These are phyloP conservation scores for Bufo gargarizans DNA, from an alignment of 2,113 vertebrate species.

Conservation along the genomic window DNA sequence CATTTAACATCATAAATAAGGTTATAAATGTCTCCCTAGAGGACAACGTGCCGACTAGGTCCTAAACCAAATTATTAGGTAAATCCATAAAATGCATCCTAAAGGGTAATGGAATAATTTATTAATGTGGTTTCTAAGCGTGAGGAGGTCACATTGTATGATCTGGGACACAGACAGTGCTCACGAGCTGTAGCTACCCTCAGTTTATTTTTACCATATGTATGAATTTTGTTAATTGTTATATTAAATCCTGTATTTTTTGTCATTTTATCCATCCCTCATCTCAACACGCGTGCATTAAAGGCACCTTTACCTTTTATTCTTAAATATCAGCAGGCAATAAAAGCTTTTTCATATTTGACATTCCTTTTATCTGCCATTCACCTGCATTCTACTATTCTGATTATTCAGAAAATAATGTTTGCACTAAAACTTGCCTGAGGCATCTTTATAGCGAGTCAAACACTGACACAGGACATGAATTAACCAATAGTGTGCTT, in stretches of 20 bases:
- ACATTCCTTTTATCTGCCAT: background rate
- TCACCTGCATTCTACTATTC: background rate
- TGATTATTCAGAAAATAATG: constrained; percentile 34
- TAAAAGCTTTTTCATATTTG: background rate
- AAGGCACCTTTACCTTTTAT: background rate
- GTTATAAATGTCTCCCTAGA: constrained; percentile 16
- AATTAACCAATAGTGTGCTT: constrained; percentile 21
- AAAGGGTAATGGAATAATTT: constrained; percentile 22
- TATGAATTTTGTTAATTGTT: background rate
- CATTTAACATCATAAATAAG: background rate
- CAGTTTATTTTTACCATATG: background rate
- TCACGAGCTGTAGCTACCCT: background rate
- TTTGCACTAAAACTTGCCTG: constrained; percentile 28
- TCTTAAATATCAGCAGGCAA: background rate
- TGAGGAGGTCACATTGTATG: background rate
- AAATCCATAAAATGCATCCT: constrained; percentile 13
- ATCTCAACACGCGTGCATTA: background rate
- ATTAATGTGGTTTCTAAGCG: background rate
- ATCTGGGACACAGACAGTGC: background rate
- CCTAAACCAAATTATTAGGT: background rate
- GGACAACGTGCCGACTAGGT: background rate
- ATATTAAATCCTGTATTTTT: background rate
- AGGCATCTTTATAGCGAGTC: constrained; percentile 22
- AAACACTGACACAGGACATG: constrained; percentile 30
- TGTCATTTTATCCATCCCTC: background rate